phyloP scores from a whole-genome alignment of 1,140 invertebrate genomes.

The Phthorimaea operculella region DNA sequence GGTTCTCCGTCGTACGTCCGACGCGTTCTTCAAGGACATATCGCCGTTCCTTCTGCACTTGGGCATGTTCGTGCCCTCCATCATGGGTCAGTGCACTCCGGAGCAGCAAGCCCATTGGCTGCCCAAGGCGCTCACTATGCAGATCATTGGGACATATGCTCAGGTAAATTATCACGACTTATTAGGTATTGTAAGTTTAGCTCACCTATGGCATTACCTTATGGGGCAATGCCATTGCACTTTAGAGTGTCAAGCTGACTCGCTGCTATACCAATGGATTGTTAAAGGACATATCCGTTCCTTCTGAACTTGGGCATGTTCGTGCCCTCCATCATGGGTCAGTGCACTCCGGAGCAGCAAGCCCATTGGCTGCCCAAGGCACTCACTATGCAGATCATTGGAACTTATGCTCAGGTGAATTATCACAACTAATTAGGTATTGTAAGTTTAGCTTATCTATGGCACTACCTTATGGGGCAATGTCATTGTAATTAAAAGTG shows the following conservation, averaged over 20 bases:
- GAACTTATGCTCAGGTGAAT: conserved; percentile 90
- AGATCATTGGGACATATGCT: conserved; percentile 92
- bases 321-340: conserved; percentile 87
- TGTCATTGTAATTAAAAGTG: background rate
- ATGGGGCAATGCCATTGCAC: too few species aligned
- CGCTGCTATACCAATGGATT: too few species aligned
- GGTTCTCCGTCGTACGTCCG: conserved; percentile 31
- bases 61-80: conserved; percentile 91
- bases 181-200: too few species aligned
- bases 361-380: conserved; percentile 84
- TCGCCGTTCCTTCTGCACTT: conserved; percentile 75
- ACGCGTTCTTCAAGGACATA: conserved; percentile 42
- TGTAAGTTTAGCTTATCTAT: too few species aligned
- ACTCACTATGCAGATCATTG: conserved; percentile 85
- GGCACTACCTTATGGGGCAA: too few species aligned
- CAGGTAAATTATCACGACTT: conserved; percentile 69
- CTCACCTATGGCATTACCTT: too few species aligned
- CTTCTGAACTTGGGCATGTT: conserved; percentile 92
- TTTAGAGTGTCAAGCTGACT: too few species aligned
- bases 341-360: conserved; percentile 87
- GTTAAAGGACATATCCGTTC: conserved; percentile 47
- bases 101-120: conserved; percentile 91
- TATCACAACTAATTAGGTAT: too few species aligned
- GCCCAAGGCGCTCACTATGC: conserved; percentile 78
- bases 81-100: conserved; percentile 86